Evolutionary conservation across 2,113 vertebrate species (phyloP).

Genomic region (Passer domesticus): DNA sequence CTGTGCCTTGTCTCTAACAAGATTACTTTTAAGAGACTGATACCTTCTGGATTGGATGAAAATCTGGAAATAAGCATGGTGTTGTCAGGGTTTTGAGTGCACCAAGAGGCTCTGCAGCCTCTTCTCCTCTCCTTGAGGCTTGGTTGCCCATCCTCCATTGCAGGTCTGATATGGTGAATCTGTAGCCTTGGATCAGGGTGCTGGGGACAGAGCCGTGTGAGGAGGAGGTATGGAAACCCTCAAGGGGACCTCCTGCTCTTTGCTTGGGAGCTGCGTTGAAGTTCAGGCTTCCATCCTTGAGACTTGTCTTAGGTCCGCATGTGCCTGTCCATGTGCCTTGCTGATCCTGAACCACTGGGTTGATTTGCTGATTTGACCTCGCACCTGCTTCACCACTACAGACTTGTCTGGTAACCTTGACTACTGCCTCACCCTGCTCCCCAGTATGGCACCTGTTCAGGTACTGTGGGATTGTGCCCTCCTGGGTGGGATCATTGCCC

Average conservation of each 20-base stretch:
- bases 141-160: not conserved
- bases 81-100: not conserved
- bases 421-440: not conserved
- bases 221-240: not conserved
- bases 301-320: not conserved
- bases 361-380: not conserved
- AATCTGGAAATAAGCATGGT: conserved; percentile 26
- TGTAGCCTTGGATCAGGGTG: not conserved
- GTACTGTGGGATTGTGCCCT: not conserved
- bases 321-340: not conserved
- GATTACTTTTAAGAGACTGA: conserved; percentile 55
- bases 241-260: not conserved
- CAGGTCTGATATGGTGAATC: not conserved
- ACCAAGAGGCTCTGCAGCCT: not conserved
- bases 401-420: not conserved
- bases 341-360: not conserved
- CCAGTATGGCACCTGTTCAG: not conserved
- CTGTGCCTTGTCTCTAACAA: conserved; percentile 48
- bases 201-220: not conserved
- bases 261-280: not conserved
- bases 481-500: not conserved
- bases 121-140: not conserved
- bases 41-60: conserved; percentile 43
- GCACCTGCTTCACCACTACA: not conserved
- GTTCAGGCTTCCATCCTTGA: not conserved